A percentile compares a stretch with the other conserved stretches of the same genome.
Conservation (phyloP, 2,888 invertebrate species). For the Cactoblastis cactorum region DNA sequence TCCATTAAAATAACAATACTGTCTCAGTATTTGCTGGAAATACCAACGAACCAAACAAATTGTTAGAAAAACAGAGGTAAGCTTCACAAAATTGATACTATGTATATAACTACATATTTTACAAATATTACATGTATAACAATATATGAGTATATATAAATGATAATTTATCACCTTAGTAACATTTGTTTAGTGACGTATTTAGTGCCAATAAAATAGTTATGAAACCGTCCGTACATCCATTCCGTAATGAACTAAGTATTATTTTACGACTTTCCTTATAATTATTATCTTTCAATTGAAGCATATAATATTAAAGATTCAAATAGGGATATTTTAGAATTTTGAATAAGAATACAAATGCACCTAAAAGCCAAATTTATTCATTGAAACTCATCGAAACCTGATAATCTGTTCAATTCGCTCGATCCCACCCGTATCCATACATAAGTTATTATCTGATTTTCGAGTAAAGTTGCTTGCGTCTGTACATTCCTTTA, state of each 20-base stretch:
- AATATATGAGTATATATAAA: too few relatives aligned
- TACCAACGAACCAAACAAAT: too few relatives aligned
- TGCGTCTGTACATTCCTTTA: slow-evolving; percentile 43
- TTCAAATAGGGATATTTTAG: not conserved
- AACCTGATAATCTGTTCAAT: slow-evolving; percentile 50
- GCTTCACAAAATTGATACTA: too few relatives aligned
- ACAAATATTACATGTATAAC: not conserved
- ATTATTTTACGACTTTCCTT: not conserved
- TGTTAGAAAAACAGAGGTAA: too few relatives aligned
- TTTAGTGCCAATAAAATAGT: not conserved
- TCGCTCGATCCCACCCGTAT: slow-evolving; percentile 48
- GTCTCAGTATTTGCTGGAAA: not conserved
- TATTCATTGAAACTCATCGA: slow-evolving; percentile 40
- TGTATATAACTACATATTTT: too few relatives aligned
- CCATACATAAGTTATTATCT: slow-evolving; percentile 60
- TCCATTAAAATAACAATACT: not conserved
- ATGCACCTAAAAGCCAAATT: slow-evolving; percentile 36
- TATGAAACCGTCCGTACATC: not conserved
- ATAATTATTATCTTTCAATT: slow-evolving; percentile 5
- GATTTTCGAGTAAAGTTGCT: slow-evolving; percentile 48
- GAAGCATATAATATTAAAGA: slow-evolving; percentile 9
- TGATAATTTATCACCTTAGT: not conserved
- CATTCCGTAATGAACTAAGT: not conserved
- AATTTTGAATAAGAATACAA: slow-evolving; percentile 18
- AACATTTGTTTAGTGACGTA: slow-evolving; percentile 1